Evolutionary conservation across 2,113 vertebrate species (phyloP).

Genomic region (Hipposideros armiger): DNA sequence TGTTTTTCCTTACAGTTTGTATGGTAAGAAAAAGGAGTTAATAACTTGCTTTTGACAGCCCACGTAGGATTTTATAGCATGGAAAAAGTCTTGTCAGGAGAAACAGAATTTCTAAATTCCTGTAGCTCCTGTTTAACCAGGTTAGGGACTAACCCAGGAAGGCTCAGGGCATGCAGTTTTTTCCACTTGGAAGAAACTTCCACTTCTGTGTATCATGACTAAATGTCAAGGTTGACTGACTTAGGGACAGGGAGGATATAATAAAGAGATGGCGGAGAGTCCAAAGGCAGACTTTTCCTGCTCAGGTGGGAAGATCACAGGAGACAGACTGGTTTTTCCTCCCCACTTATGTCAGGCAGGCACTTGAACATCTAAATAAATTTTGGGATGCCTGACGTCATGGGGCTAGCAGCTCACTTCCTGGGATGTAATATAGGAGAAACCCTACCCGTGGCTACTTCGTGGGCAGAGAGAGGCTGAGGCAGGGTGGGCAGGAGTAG

Average conservation of each 20-base stretch:
- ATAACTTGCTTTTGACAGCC: slow-evolving; percentile 34
- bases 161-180: neutral
- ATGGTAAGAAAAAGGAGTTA: slow-evolving; percentile 30
- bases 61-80: neutral
- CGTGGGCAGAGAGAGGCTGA: neutral
- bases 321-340: neutral
- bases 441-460: neutral
- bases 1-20: neutral
- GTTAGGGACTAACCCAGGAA: neutral
- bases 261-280: neutral
- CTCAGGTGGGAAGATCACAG: neutral
- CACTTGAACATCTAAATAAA: neutral
- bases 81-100: neutral
- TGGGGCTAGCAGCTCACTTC: neutral
- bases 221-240: neutral
- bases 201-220: neutral
- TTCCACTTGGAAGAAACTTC: neutral
- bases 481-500: neutral
- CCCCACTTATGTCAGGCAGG: neutral
- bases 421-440: neutral
- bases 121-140: neutral
- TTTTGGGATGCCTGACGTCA: neutral
- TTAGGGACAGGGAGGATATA: neutral
- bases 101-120: neutral
- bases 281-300: neutral